Conservation (phyloP, 2,113 vertebrate species). For the Oncorhynchus kisutch region DNA sequence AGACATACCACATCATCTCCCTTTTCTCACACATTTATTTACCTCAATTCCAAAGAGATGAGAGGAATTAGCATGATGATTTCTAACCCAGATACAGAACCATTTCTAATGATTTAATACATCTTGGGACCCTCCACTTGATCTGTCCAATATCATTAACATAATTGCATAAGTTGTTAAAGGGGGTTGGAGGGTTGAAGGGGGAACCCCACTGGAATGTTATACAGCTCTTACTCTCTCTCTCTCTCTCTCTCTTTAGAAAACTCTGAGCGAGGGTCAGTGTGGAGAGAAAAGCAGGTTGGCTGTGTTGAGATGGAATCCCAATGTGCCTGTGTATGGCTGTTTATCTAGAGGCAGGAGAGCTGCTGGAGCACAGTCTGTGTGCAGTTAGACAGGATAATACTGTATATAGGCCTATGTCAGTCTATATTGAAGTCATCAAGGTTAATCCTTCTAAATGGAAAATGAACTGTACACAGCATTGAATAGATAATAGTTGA, state of each 20-base stretch:
- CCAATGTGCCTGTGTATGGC: constrained; percentile 12
- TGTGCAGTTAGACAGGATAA: background rate
- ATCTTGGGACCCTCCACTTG: constrained; percentile 77
- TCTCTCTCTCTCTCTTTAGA: constrained; percentile 17
- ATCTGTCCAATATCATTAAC: constrained; percentile 82
- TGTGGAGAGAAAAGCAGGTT: constrained; percentile 17
- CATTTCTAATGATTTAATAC: constrained; percentile 82
- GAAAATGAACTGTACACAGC: background rate
- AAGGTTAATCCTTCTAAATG: background rate
- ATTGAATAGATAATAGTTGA: background rate
- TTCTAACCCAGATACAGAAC: constrained; percentile 78
- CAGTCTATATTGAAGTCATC: background rate
- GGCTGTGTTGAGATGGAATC: constrained; percentile 20
- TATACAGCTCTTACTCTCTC: constrained; percentile 42
- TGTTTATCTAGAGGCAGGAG: background rate
- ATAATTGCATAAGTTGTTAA: constrained; percentile 78
- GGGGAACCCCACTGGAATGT: constrained; percentile 57
- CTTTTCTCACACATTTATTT: constrained; percentile 79
- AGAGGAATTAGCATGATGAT: constrained; percentile 78
- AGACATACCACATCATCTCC: constrained; percentile 70
- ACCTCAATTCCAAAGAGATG: constrained; percentile 74
- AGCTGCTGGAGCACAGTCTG: background rate
- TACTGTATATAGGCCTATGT: background rate
- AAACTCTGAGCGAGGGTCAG: constrained; percentile 42
- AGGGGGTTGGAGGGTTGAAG: constrained; percentile 63